Base-by-base conservation (phyloP, 2,797 vertebrate genomes). In the Brotula barbata region DNA sequence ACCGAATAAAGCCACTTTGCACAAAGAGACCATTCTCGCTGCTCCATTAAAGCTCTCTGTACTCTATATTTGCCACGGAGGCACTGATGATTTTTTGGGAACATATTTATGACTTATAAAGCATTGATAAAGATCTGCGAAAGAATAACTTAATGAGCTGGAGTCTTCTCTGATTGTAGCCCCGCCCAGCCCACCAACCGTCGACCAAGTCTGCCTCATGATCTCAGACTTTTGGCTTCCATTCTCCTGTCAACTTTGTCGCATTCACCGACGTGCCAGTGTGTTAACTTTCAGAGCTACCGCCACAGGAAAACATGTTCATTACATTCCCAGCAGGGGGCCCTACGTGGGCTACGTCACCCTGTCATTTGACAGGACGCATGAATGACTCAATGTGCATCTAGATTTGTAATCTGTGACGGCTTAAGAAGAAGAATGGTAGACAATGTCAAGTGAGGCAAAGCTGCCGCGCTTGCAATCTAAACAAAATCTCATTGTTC, bases 401-500 rank as follows among this genome's bases (percentile, higher is more conserved):
- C 84, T 87, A 85, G 77, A 82, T 88, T 84, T 83, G 81, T 77
- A 84, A 87, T 84, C 83, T 84, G 76, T 23, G 5, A 77, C 65
- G 67, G 71, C 66, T 85, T 76, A 74, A 77, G 62, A 73, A 80
- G 81, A 82, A 58, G 53, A 71, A 47, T 3, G 11, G 51, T 63
- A 81, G 80, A 89, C 85, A 88, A 89, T 80, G 48, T 77, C 73
- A 75, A 72, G 70, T 53, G 59, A 79, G 80, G 78, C 81, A 78
- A 82, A 85, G 82, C 80, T 64, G 64, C 66, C 59, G 47, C 79
- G 83, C 80, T 75, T 74, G 80, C 83, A 78, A 69, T 84, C 83
- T 59, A 88, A 88, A 88, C 82, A 87, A 86, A 85, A 89, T 88
- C 68, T 71, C 81, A 87, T 89, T 88, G 86, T 90, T 85, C 88